Evolutionary conservation across 2,888 invertebrate species (phyloP), one percentile per base, ranked within the genome.

Genomic region (Morpho deidamia): DNA sequence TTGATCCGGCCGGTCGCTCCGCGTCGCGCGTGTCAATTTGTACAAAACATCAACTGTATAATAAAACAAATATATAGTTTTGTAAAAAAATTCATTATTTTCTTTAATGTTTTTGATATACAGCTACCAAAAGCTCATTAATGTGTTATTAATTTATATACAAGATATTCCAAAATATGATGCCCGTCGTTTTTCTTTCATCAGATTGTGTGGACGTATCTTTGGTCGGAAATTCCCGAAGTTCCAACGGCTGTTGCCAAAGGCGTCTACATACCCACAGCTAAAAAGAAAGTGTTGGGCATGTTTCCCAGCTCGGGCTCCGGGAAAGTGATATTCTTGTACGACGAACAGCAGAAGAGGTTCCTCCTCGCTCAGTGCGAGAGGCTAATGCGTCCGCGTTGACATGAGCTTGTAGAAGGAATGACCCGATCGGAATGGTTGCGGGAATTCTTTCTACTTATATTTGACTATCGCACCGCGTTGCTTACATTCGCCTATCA

Each of bases 201-300:
- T 42, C 74, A 94, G 94, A 91, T 94, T 62, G 93, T 94, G 51
- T 96, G 96, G 95, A 81, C 92, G 0, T 93, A 94, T 69, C 92
- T 94, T 0, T 97, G 96, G 95, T 86, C 91, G 53, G 96, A 96
- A 68, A 86, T 97, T 10, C 91, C 91, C 44, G 92, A 92, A 47
- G 85, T 91, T 35, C 94, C 95, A 7, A 91, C 91, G 50, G 77
- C 93, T 7, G 92, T 93, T 1, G 91, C 92, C 41, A 94, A 92
- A 72, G 96, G 96, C 45, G 92, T 97, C 7, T 90, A 91, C 70
- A 90, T 95, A 56, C 88, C 91, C 41, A 88, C 91, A 0, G 80
- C 80, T 14, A 92, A 91, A 67, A 92, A 85, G 70, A 94, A 93
- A 74, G 88, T 93, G 43, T 78, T 92, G 5, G 91, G 92, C 38